Evolutionary conservation across 1,140 invertebrate species (phyloP), one percentile per base, ranked within the genome.

Genomic region (Conus ventricosus): DNA sequence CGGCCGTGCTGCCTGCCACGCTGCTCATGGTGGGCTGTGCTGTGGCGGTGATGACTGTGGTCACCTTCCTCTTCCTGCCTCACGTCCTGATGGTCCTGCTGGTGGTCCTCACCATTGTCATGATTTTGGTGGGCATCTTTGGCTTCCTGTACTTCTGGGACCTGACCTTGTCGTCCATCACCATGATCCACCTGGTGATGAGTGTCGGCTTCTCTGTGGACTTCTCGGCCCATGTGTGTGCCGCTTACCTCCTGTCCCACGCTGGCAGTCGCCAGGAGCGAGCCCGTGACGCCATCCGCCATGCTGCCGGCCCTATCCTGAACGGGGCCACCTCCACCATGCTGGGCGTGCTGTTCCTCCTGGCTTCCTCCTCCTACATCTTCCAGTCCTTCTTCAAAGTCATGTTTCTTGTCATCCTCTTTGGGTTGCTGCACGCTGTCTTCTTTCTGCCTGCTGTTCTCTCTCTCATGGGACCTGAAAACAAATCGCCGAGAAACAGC

Each of bases 171-270:
- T 99, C 99, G 94, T 98, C 98, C 7, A 99, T 99, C 92, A 99
- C 98, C 0, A 99, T 99, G 98, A 99, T 99, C 75, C 99, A 99
- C 93, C 96, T 99, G 2, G 99, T 99, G 80, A 99, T 99, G 98
- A 99, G 98, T 93, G 99, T 99, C 57, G 99, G 99, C 75, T 99
- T 99, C 95, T 99, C 98, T 5, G 98, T 99, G 0, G 99, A 99
- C 97, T 99, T 99, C 94, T 98, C 98, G 0, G 98, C 98, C 8
- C 99, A 99, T 92, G 99, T 99, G 78, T 99, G 98, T 90, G 99
- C 99, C 93, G 98, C 98, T 0, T 99, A 99, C 94, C 98, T 99
- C 97, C 97, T 97, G 25, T 98, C 97, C 2, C 90, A 92, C 25
- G 90, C 92, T 11, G 89, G 88, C 88, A 90, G 91, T 87, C 89